Evolutionary conservation across 2,797 vertebrate species (phyloP), one percentile per base, ranked within the genome.

Genomic region (Bucorvus abyssinicus): DNA sequence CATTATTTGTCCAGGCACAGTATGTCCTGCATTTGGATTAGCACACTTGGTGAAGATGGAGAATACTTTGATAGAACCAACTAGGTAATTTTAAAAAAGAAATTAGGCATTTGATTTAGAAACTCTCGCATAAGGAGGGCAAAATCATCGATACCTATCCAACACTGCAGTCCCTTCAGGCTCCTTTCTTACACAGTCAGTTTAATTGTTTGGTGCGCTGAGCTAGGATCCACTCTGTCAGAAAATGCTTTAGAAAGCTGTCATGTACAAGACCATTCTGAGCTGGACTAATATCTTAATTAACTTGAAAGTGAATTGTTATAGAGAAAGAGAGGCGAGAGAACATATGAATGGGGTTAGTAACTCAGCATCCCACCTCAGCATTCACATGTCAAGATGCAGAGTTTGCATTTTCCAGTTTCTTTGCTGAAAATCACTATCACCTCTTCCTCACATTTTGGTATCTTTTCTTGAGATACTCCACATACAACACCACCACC

Each of bases 251-350:
- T 18, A 75, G 50, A 88, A 70, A 59, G 29, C 18, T 64, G 20
- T 36, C 7, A 27, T 0, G 9, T 47, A 26, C 0, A 3, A 73
- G 45, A 47, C 9, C 0, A 9, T 64, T 64, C 55, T 60, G 14
- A 65, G 49, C 30, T 36, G 30, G 53, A 81, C 32, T 61, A 49
- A 75, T 2, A 8, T 6, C 89, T 44, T 36, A 44, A 27, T 7
- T 56, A 45, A 75, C 22, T 20, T 47, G 10, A 32, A 81, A 75
- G 19, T 8, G 6, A 77, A 84, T 24, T 5, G 3, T 30, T 61
- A 22, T 23, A 40, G 19, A 12, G 14, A 45, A 49, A 47, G 45
- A 73, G 0, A 60, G 12, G 29, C 34, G 90, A 57, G 29, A 63
- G 10, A 13, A 64, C 42, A 17, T 0, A 32, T 3, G 9, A 40